Conservation (phyloP, 2,888 invertebrate genomes). For the Rhagium mordax region DNA sequence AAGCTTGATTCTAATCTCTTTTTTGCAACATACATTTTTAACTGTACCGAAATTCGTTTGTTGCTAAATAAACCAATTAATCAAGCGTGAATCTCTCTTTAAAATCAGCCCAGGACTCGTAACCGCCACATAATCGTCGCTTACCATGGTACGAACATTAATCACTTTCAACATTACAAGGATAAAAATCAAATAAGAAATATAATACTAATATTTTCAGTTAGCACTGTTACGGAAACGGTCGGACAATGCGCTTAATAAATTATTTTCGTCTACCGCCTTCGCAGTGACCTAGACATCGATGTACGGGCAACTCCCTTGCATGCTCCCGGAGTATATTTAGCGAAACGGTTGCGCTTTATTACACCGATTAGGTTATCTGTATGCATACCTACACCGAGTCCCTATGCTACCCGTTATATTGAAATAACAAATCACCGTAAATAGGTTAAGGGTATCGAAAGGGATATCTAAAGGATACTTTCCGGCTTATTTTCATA, state of each 20-base stretch:
- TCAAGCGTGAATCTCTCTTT: too few relatives aligned
- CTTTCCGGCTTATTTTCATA: slow-evolving; percentile 38
- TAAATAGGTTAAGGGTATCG: slow-evolving; percentile 41
- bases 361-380: slow-evolving; percentile 42
- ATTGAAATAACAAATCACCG: slow-evolving; percentile 43
- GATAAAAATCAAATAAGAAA: too few relatives aligned
- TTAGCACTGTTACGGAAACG: background rate
- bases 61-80: too few relatives aligned
- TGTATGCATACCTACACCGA: slow-evolving; percentile 41
- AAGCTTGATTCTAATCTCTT: too few relatives aligned
- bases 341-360: slow-evolving; percentile 37
- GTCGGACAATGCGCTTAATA: background rate
- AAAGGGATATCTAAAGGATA: slow-evolving; percentile 35
- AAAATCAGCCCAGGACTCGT: too few relatives aligned
- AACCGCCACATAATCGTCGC: too few relatives aligned
- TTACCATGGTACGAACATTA: too few relatives aligned
- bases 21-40: too few relatives aligned
- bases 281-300: slow-evolving; percentile 5
- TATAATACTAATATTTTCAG: too few relatives aligned
- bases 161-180: too few relatives aligned
- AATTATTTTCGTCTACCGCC: background rate
- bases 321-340: slow-evolving; percentile 33
- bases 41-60: too few relatives aligned
- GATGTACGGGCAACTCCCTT: slow-evolving; percentile 11
- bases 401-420: slow-evolving; percentile 30